Conservation (phyloP, 2,797 vertebrate genomes). For the Heliangelus exortis region DNA sequence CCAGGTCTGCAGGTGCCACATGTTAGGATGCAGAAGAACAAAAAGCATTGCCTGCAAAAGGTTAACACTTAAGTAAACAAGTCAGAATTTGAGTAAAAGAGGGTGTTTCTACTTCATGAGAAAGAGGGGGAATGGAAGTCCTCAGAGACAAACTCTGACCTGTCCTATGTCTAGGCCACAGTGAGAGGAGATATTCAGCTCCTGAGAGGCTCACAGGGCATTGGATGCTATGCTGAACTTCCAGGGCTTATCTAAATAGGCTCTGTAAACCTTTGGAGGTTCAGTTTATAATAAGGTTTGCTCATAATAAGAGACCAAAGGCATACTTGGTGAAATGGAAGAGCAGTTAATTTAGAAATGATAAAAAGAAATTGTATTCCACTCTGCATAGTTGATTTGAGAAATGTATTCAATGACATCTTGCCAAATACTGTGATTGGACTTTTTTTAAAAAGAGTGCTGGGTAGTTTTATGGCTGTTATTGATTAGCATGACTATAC, state of each 20-base stretch:
- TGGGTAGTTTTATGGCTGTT: slow-evolving; percentile 49
- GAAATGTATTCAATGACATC: slow-evolving; percentile 45
- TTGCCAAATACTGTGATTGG: slow-evolving; percentile 59
- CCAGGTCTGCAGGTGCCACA: background rate
- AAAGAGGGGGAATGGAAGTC: background rate
- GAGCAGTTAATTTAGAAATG: slow-evolving; percentile 51
- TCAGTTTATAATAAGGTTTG: background rate
- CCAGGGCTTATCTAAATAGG: slow-evolving; percentile 32
- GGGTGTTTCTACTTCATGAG: background rate
- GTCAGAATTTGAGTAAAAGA: background rate
- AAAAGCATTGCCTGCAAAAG: background rate
- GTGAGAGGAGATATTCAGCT: background rate
- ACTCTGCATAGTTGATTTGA: slow-evolving; percentile 29
- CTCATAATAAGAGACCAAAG: slow-evolving; percentile 33
- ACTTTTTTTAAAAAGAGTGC: background rate
- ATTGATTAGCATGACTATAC: slow-evolving; percentile 44
- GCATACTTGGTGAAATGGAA: slow-evolving; percentile 47
- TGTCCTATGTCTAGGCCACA: background rate
- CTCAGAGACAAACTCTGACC: background rate
- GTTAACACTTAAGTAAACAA: background rate
- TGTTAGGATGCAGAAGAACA: background rate
- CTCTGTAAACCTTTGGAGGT: slow-evolving; percentile 13
- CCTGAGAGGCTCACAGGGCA: background rate
- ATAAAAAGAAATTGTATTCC: slow-evolving; percentile 54
- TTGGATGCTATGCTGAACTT: background rate